Conservation (phyloP, 2,888 invertebrate species). For the Scelioninae gen. 2 region DNA sequence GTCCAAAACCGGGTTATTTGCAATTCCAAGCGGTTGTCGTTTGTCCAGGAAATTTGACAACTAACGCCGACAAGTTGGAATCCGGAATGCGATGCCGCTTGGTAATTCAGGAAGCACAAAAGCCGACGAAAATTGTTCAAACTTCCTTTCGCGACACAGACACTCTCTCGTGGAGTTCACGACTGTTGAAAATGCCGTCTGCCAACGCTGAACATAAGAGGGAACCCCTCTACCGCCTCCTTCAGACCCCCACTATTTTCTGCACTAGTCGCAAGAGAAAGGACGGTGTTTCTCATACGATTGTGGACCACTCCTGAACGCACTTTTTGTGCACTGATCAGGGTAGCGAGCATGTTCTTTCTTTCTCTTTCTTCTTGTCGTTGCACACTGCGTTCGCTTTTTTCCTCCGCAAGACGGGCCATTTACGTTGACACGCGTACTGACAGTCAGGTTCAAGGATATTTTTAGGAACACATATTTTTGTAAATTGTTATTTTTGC, state of each 20-base stretch:
- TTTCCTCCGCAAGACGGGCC: constrained; percentile 6
- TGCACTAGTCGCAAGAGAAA: constrained; percentile 69
- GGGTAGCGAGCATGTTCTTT: constrained; percentile 22
- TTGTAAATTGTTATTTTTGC: background rate
- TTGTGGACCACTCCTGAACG: constrained; percentile 45
- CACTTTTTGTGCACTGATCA: constrained; percentile 40
- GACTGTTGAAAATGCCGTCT: constrained; percentile 69
- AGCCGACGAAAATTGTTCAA: constrained; percentile 44
- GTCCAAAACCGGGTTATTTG: too few relatives aligned
- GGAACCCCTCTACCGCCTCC: constrained; percentile 53
- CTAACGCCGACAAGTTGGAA: constrained; percentile 12
- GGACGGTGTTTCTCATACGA: constrained; percentile 71
- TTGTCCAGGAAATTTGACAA: constrained; percentile 25
- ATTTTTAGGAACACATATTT: constrained; percentile 14
- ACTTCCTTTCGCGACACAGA: constrained; percentile 62
- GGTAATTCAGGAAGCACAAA: constrained; percentile 18
- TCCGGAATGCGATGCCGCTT: background rate
- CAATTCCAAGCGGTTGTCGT: too few relatives aligned
- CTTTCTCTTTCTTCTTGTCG: constrained; percentile 34
- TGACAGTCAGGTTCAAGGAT: constrained; percentile 44
- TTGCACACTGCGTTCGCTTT: constrained; percentile 18
- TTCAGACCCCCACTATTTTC: constrained; percentile 59
- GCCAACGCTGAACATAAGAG: constrained; percentile 64
- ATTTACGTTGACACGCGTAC: constrained; percentile 25
- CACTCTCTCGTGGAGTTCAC: constrained; percentile 68